phyloP scores from a whole-genome alignment of 2,888 invertebrate species.

The Macaria notata region DNA sequence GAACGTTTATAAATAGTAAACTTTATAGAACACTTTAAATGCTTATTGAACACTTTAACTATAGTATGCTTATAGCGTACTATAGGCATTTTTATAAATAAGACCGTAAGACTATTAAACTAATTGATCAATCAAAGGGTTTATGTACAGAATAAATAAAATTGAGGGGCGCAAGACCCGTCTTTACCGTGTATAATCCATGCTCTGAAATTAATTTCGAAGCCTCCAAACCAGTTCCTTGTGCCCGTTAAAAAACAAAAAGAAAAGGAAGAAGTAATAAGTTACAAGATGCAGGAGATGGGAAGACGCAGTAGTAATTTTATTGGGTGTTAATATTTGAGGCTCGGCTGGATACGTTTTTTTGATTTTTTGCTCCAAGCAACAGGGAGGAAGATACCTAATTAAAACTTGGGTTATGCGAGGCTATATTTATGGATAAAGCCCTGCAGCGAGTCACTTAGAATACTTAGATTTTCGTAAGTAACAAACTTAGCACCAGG shows the following conservation, averaged over 20 bases:
- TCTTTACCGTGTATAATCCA: conserved; percentile 50
- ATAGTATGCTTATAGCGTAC: no score
- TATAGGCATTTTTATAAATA: no score
- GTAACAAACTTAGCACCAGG: no score
- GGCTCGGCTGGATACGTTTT: neutral
- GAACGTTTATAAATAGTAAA: no score
- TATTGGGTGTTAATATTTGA: conserved; percentile 29
- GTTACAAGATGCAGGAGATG: conserved; percentile 8
- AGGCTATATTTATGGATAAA: no score
- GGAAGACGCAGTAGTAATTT: conserved; percentile 26
- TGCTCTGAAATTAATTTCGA: conserved; percentile 53
- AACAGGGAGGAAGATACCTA: no score
- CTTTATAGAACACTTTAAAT: no score
- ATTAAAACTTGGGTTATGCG: no score
- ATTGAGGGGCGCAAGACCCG: conserved; percentile 49
- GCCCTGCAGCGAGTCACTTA: no score
- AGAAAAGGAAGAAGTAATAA: conserved; percentile 14
- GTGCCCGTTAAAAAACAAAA: conserved; percentile 20
- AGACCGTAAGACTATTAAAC: conserved; percentile 29
- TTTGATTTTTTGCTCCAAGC: neutral
- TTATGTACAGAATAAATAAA: conserved; percentile 20
- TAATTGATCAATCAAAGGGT: conserved; percentile 31
- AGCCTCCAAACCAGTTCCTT: conserved; percentile 42
- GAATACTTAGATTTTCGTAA: no score
- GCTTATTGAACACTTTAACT: no score